Conservation (phyloP, 2,888 invertebrate genomes). For the Macrosoma leucophasiata region DNA sequence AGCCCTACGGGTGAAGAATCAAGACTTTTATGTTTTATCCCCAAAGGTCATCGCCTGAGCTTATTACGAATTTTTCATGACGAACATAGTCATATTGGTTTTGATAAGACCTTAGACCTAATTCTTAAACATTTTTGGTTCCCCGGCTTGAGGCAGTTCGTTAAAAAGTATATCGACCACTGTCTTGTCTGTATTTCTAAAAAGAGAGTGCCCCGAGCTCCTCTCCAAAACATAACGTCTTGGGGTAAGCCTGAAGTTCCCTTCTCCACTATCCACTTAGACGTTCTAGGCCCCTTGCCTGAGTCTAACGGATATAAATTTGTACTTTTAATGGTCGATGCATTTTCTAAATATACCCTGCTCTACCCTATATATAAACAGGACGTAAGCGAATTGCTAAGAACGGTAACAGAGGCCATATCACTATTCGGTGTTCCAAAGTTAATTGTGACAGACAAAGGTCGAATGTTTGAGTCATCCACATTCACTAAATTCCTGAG, state of each 20-base stretch:
- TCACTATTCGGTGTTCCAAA: constrained; percentile 22
- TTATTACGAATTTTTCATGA: constrained; percentile 22
- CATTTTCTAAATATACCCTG: constrained; percentile 15
- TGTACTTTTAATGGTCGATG: constrained; percentile 25
- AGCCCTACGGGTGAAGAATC: background rate
- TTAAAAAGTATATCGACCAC: constrained; percentile 16
- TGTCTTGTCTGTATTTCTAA: constrained; percentile 24
- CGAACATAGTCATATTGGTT: constrained; percentile 25
- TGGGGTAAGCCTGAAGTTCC: constrained; percentile 14
- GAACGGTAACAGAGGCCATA: constrained; percentile 13
- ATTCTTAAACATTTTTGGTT: constrained; percentile 25
- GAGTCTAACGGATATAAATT: constrained; percentile 19
- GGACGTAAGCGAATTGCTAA: constrained; percentile 13
- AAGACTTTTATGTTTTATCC: constrained; percentile 10
- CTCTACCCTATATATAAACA: constrained; percentile 15
- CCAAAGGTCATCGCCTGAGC: constrained; percentile 20
- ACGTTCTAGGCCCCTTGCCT: constrained; percentile 25
- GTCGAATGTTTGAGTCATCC: constrained; percentile 24
- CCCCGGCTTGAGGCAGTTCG: constrained; percentile 20
- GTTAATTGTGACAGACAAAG: constrained; percentile 25
- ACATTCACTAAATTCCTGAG: constrained; percentile 22
- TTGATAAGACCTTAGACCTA: constrained; percentile 28
- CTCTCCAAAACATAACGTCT: constrained; percentile 23
- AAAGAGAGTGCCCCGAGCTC: constrained; percentile 23
- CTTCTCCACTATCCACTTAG: constrained; percentile 18